These are phyloP conservation scores for Amphimallon solstitiale DNA, from an alignment of 2,888 invertebrate species.

Conservation along the genomic window DNA sequence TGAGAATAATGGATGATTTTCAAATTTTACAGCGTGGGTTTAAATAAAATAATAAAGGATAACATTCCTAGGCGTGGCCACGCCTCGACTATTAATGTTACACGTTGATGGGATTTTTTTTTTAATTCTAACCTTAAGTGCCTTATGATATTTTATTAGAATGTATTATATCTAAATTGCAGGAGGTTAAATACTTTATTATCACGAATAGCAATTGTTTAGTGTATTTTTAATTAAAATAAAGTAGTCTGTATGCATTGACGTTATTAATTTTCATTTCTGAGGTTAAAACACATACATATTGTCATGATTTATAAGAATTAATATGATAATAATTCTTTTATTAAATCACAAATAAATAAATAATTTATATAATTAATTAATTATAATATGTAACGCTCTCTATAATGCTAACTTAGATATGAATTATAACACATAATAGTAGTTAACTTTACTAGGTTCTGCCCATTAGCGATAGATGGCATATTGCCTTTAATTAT, in stretches of 20 bases:
- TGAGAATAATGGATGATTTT: slow-evolving; percentile 27
- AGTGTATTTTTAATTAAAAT: background rate
- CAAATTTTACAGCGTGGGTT: slow-evolving; percentile 12
- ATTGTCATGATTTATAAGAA: too few relatives aligned
- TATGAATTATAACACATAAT: too few relatives aligned
- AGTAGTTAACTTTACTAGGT: too few relatives aligned
- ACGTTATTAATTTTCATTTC: too few relatives aligned
- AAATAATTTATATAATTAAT: too few relatives aligned
- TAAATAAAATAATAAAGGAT: slow-evolving; percentile 1
- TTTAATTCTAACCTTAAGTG: slow-evolving; percentile 14
- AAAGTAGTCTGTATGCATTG: background rate
- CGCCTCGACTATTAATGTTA: slow-evolving; percentile 20
- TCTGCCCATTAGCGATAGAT: too few relatives aligned
- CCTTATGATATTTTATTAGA: slow-evolving; percentile 32
- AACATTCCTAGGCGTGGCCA: slow-evolving; percentile 13
- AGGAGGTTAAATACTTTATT: slow-evolving; percentile 21
- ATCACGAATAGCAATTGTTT: background rate
- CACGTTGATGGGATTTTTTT: slow-evolving; percentile 2
- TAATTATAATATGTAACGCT: too few relatives aligned
- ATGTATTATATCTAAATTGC: slow-evolving; percentile 9
- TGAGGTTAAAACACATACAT: too few relatives aligned
- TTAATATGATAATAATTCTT: too few relatives aligned
- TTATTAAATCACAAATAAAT: too few relatives aligned
- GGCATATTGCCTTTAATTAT: too few relatives aligned
- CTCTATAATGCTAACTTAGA: too few relatives aligned